Conservation (phyloP, 2,113 vertebrate species). For the Macquaria ambigua region DNA sequence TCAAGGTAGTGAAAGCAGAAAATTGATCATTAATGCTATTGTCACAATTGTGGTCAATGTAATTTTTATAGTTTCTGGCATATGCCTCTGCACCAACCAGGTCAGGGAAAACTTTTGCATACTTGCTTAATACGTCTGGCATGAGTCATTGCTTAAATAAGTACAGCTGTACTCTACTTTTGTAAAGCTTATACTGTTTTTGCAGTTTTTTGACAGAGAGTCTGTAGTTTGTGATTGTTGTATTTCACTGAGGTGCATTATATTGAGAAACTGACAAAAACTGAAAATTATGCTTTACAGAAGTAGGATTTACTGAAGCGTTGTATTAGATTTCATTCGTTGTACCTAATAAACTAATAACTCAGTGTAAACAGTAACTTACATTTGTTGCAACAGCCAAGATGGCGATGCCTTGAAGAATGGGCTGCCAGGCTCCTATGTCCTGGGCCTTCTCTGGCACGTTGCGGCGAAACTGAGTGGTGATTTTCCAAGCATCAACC, state of each 20-base stretch:
- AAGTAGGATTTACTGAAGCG: background rate
- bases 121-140: too few species aligned
- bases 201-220: background rate
- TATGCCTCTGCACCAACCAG: too few species aligned
- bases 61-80: too few species aligned
- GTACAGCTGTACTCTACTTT: too few species aligned
- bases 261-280: background rate
- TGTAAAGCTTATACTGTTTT: too few species aligned
- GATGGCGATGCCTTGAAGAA: slow-evolving; percentile 93
- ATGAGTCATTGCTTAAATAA: too few species aligned
- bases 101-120: too few species aligned
- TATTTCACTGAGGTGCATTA: background rate
- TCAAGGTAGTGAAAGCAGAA: background rate
- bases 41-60: background rate
- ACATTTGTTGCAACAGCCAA: slow-evolving; percentile 95
- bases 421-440: slow-evolving; percentile 96
- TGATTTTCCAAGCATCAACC: slow-evolving; percentile 94
- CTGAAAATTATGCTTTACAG: background rate
- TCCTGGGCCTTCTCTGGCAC: slow-evolving; percentile 92
- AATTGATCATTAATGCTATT: background rate
- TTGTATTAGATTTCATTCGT: background rate
- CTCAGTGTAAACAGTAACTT: slow-evolving; percentile 61
- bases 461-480: slow-evolving; percentile 92
- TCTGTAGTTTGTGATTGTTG: background rate
- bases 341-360: background rate